These are phyloP conservation scores for Halictus rubicundus DNA, from an alignment of 1,140 invertebrate species.

Conservation along the genomic window DNA sequence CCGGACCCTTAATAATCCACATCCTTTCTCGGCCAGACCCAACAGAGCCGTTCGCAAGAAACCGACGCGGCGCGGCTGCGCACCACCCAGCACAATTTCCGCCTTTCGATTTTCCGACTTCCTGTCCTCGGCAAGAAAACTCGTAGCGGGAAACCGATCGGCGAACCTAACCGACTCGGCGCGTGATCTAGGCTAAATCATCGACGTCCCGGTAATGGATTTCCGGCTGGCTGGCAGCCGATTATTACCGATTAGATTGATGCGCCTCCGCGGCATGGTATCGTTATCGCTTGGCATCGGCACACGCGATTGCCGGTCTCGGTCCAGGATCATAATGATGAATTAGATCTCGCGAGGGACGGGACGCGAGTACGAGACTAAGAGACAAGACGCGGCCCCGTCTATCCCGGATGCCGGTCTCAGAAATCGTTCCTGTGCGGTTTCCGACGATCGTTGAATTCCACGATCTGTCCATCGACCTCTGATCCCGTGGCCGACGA, in stretches of 20 bases:
- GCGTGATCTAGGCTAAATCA: slow-evolving; percentile 44
- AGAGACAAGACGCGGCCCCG: too few species aligned
- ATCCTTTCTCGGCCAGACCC: too few species aligned
- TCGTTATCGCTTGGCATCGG: slow-evolving; percentile 49
- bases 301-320: slow-evolving; percentile 28
- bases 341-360: slow-evolving; percentile 23
- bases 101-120: neutral
- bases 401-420: neutral
- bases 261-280: slow-evolving; percentile 35
- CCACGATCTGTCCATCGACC: slow-evolving; percentile 61
- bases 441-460: slow-evolving; percentile 61
- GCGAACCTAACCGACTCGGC: neutral
- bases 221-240: slow-evolving; percentile 54
- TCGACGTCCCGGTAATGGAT: slow-evolving; percentile 52
- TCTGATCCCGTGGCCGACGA: slow-evolving; percentile 59
- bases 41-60: too few species aligned
- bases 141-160: slow-evolving; percentile 10
- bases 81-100: neutral
- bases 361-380: too few species aligned
- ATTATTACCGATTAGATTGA: slow-evolving; percentile 62
- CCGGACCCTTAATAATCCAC: too few species aligned
- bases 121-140: neutral
- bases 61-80: too few species aligned
- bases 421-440: neutral
- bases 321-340: slow-evolving; percentile 38